A percentile compares a stretch with the other conserved stretches of the same genome.
phyloP scores from a whole-genome alignment of 2,888 invertebrate species.

The Cryptocephalus moraei region DNA sequence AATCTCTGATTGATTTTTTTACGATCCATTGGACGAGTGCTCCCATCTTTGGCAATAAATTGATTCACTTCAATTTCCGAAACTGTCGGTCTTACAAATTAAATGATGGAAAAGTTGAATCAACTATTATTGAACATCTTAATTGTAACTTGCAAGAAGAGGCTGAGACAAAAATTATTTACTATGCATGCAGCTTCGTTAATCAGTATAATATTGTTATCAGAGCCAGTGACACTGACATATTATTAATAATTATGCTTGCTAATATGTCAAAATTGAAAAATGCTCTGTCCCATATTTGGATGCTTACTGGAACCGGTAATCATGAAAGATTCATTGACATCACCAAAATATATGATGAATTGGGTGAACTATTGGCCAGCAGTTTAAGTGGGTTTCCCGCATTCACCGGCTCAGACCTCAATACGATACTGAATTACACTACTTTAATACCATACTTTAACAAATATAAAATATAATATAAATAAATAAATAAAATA shows the following conservation, averaged over 20 bases:
- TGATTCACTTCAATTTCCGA: slow-evolving; percentile 1
- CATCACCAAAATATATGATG: slow-evolving; percentile 6
- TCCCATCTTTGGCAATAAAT: slow-evolving; percentile 14
- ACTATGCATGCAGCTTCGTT: slow-evolving; percentile 14
- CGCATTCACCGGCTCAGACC: slow-evolving; percentile 10
- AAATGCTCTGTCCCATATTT: slow-evolving; percentile 13
- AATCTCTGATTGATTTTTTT: slow-evolving; percentile 15
- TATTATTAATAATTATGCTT: no score
- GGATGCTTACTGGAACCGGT: slow-evolving; percentile 15
- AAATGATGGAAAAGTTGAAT: slow-evolving; percentile 12
- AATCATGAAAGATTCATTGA: slow-evolving; percentile 12
- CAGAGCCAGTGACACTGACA: slow-evolving; percentile 16
- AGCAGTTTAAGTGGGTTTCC: slow-evolving; percentile 11
- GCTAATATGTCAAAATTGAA: slow-evolving; percentile 16
- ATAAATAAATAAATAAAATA: no score
- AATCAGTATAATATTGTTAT: slow-evolving; percentile 16
- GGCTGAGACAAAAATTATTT: slow-evolving; percentile 12
- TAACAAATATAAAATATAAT: no score
- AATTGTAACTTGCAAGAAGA: slow-evolving; percentile 12
- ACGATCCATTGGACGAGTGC: slow-evolving; percentile 19
- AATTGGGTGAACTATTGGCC: slow-evolving; percentile 7
- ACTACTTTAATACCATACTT: no score
- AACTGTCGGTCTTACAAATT: slow-evolving; percentile 4
- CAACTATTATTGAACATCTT: slow-evolving; percentile 7
- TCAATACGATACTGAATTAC: no score